Evolutionary conservation across 2,113 vertebrate species (phyloP).

Genomic region (Proterorhinus semilunaris): DNA sequence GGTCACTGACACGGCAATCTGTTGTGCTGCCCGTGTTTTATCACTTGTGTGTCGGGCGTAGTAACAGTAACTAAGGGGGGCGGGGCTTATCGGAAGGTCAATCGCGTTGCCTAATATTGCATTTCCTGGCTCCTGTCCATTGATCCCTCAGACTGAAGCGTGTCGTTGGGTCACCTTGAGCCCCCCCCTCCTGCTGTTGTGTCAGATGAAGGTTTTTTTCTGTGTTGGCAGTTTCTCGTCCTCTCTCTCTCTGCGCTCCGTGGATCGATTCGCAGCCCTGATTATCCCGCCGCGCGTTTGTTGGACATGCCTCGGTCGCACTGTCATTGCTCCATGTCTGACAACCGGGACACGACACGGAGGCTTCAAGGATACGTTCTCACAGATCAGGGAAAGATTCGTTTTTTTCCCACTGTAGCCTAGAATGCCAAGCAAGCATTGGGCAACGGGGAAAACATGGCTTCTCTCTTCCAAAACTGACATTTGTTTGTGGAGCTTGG

Average conservation of each 20-base stretch:
- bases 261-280: slow-evolving; percentile 43
- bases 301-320: slow-evolving; percentile 38
- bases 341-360: neutral
- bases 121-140: slow-evolving; percentile 12
- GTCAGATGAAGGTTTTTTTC: slow-evolving; percentile 12
- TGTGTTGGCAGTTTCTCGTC: slow-evolving; percentile 28
- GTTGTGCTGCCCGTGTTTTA: too few relatives aligned
- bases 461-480: too few relatives aligned
- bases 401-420: too few relatives aligned
- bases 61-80: too few relatives aligned
- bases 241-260: slow-evolving; percentile 3
- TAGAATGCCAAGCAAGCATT: too few relatives aligned
- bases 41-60: too few relatives aligned
- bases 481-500: too few relatives aligned
- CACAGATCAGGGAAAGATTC: too few relatives aligned
- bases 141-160: slow-evolving; percentile 24
- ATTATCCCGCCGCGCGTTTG: slow-evolving; percentile 48
- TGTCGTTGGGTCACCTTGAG: slow-evolving; percentile 44
- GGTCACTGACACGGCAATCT: too few relatives aligned
- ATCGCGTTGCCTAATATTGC: too few relatives aligned
- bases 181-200: slow-evolving; percentile 5
- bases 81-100: too few relatives aligned
- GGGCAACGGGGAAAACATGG: too few relatives aligned
- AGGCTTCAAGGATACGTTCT: neutral
- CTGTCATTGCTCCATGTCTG: slow-evolving; percentile 22